phyloP scores from a whole-genome alignment of 2,888 invertebrate genomes.

The Diarsia brunnea region DNA sequence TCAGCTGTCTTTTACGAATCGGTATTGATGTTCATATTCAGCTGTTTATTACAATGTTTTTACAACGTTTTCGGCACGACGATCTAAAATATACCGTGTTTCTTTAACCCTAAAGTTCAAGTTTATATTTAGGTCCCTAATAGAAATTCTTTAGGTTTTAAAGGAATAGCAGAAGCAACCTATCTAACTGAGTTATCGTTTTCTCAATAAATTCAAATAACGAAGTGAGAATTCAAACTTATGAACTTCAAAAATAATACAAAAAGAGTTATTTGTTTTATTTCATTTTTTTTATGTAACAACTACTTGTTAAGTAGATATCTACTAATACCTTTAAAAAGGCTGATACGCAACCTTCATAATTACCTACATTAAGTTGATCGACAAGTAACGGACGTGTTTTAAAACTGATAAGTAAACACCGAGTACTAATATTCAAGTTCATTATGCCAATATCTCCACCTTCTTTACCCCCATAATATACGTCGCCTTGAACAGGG shows the following conservation, averaged over 20 bases:
- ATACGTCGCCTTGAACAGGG: too few relatives aligned
- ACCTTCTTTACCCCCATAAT: background rate
- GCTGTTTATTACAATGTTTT: conserved; percentile 34
- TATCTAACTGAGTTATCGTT: background rate
- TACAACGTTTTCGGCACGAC: background rate
- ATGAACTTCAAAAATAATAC: too few relatives aligned
- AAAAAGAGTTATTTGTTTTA: too few relatives aligned
- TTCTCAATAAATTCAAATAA: background rate
- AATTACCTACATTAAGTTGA: background rate
- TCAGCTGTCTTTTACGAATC: conserved; percentile 40
- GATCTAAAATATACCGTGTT: conserved; percentile 14
- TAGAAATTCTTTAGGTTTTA: background rate
- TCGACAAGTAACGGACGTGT: background rate
- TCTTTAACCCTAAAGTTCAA: background rate
- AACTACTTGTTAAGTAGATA: too few relatives aligned
- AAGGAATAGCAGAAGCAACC: background rate
- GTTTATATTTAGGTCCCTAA: background rate
- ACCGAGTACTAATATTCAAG: background rate
- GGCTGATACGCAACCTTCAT: too few relatives aligned
- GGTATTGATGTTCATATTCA: conserved; percentile 40
- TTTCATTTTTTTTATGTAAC: too few relatives aligned
- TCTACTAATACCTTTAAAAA: too few relatives aligned
- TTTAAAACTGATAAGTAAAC: background rate
- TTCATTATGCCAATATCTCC: background rate
- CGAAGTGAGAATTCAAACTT: background rate